phyloP scores from a whole-genome alignment of 2,888 invertebrate species.

The Helicoverpa assulta region DNA sequence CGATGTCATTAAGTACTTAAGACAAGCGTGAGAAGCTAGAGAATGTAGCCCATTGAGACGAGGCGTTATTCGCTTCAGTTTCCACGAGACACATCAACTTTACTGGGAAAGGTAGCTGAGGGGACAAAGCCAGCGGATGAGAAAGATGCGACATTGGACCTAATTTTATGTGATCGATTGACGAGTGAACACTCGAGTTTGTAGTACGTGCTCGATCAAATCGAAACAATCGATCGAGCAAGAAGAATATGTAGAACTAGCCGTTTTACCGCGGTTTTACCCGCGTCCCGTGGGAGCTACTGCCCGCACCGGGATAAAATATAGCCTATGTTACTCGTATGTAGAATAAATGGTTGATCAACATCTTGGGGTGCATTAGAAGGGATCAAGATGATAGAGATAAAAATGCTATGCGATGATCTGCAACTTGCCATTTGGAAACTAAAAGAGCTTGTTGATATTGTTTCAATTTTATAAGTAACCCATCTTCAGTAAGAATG shows the following conservation, averaged over 20 bases:
- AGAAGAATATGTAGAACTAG: not conserved
- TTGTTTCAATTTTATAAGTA: too few species aligned
- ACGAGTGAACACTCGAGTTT: not conserved
- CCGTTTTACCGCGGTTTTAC: too few species aligned
- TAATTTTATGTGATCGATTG: slow-evolving; percentile 31
- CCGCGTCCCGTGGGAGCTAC: too few species aligned
- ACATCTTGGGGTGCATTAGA: too few species aligned
- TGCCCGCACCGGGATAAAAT: too few species aligned
- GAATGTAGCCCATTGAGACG: slow-evolving; percentile 55
- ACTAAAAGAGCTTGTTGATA: too few species aligned
- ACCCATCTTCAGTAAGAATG: too few species aligned
- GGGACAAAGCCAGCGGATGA: slow-evolving; percentile 44
- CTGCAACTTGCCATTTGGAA: too few species aligned
- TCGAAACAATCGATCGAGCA: not conserved
- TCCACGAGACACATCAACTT: slow-evolving; percentile 71
- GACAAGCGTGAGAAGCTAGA: slow-evolving; percentile 61
- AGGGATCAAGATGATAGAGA: too few species aligned
- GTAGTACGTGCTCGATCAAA: not conserved
- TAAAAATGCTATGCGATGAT: too few species aligned
- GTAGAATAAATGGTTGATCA: not conserved
- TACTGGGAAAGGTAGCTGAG: slow-evolving; percentile 62
- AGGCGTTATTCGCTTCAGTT: slow-evolving; percentile 65
- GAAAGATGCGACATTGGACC: slow-evolving; percentile 37
- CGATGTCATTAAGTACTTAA: slow-evolving; percentile 51
- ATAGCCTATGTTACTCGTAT: too few species aligned